A percentile compares a stretch with the other conserved stretches of the same genome.
Conservation (phyloP, 2,888 invertebrate genomes). For the Agrochola lychnidis region DNA sequence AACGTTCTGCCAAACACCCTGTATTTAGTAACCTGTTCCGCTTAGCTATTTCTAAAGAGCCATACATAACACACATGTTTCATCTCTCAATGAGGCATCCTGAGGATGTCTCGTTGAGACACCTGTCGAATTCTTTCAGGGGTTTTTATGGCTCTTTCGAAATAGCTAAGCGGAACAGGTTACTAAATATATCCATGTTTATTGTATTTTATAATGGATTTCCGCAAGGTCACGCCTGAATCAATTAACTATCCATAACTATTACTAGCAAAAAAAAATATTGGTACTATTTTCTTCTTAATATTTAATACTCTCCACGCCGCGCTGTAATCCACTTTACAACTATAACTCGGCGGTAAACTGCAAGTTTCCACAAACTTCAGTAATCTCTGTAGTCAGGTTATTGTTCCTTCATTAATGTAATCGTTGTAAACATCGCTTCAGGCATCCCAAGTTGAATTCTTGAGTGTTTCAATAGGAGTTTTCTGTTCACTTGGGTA, state of each 20-base stretch:
- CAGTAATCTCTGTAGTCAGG: constrained; percentile 42
- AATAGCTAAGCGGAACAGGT: no score
- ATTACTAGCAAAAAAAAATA: background rate
- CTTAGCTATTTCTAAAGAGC: no score
- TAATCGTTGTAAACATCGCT: constrained; percentile 18
- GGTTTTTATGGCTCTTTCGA: no score
- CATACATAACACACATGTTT: no score
- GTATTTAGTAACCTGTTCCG: no score
- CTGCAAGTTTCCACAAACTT: constrained; percentile 43
- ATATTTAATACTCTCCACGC: constrained; percentile 8
- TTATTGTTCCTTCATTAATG: constrained; percentile 40
- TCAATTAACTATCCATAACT: background rate
- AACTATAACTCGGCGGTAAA: constrained; percentile 43
- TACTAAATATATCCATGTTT: no score
- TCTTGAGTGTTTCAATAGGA: background rate
- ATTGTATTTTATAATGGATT: no score
- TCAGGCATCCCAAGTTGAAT: constrained; percentile 3
- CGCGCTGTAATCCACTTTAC: constrained; percentile 33
- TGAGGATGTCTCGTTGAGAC: no score
- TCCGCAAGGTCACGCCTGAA: no score
- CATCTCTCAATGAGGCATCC: no score
- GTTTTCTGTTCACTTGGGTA: constrained; percentile 12
- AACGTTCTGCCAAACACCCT: no score
- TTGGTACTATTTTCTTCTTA: constrained; percentile 5
- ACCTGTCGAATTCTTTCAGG: no score